Base-by-base conservation (phyloP, 1,140 invertebrate species). In the Ectropis grisescens region DNA sequence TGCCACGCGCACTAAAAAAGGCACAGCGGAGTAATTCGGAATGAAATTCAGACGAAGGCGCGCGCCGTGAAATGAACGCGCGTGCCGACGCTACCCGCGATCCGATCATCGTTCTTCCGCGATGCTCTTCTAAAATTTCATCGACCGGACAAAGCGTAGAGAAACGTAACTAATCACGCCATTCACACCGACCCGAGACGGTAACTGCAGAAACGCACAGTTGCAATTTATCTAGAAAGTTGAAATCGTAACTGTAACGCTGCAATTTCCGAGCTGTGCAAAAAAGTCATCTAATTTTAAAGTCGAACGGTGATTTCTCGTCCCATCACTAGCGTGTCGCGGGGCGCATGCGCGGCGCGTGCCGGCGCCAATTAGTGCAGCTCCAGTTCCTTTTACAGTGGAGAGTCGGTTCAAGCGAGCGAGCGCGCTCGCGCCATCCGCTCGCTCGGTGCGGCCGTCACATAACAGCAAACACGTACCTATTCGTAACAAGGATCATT, bases 361-460 rank as follows among this genome's bases (percentile, higher is more conserved):
- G 75, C 75, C 70, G 44, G 41, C 26, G 61, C 71, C 70, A 78
- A 80, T 80, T 80, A 78, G 71, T 78, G 72, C 60, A 71, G 75
- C 72, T 80, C 72, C 62, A 80, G 58, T 80, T 80, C 58, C 55
- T 65, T n/a, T 58, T 49, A 64, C 59, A 58, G 64, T 58, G 50
- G 67, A 78, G 67, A 78, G 58, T 57, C 54, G 62, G 54, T n/a
- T n/a, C n/a, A n/a, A n/a, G n/a, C n/a, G n/a, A n/a, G n/a, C n/a
- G n/a, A n/a, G n/a, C n/a, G n/a, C n/a, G n/a, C n/a, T n/a, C n/a
- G n/a, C n/a, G n/a, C n/a, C n/a, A n/a, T n/a, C n/a, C n/a, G n/a
- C n/a, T n/a, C n/a, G n/a, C n/a, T n/a, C n/a, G n/a, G n/a, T n/a
- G n/a, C n/a, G n/a, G n/a, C n/a, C n/a, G n/a, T n/a, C n/a, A n/a